Percentiles rank a stretch among this genome's conserved stretches.
phyloP scores from a whole-genome alignment of 2,113 vertebrate species.

The Fulmarus glacialis region DNA sequence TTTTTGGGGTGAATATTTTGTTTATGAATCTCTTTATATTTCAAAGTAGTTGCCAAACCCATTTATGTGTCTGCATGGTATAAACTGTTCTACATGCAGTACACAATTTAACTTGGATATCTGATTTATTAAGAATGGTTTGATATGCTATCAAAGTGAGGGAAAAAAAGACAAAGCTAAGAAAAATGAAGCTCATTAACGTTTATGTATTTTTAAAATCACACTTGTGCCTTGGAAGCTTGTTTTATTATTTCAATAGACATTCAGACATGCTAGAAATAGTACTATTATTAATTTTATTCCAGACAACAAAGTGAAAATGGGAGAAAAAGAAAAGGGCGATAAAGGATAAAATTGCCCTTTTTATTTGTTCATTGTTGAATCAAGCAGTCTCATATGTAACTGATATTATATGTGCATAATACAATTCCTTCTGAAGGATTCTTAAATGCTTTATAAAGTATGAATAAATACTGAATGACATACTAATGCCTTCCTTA shows the following conservation, averaged over 20 bases:
- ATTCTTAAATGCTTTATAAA: neutral
- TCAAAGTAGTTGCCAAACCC: conserved; percentile 55
- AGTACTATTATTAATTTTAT: conserved; percentile 14
- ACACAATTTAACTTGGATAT: conserved; percentile 30
- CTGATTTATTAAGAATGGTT: conserved; percentile 60
- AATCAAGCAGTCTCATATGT: neutral
- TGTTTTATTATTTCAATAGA: conserved; percentile 53
- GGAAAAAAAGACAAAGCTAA: conserved; percentile 17
- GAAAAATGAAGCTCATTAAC: conserved; percentile 51
- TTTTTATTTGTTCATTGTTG: neutral
- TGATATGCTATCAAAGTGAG: conserved; percentile 46
- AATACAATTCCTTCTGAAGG: neutral
- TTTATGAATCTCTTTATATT: conserved; percentile 67
- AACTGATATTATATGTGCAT: neutral
- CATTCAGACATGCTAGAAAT: neutral
- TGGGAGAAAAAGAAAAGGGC: neutral
- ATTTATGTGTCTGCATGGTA: conserved; percentile 14
- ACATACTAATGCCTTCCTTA: neutral
- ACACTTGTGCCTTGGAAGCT: conserved; percentile 1
- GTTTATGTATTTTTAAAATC: conserved; percentile 64
- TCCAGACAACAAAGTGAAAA: neutral
- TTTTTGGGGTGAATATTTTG: conserved; percentile 59
- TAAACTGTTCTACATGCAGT: conserved; percentile 29
- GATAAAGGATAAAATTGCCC: conserved; percentile 24
- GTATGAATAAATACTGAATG: neutral